A percentile compares a stretch with the other conserved stretches of the same genome.
Evolutionary conservation across 2,888 invertebrate genomes (phyloP).

Genomic region (Philhelius pedissequus): DNA sequence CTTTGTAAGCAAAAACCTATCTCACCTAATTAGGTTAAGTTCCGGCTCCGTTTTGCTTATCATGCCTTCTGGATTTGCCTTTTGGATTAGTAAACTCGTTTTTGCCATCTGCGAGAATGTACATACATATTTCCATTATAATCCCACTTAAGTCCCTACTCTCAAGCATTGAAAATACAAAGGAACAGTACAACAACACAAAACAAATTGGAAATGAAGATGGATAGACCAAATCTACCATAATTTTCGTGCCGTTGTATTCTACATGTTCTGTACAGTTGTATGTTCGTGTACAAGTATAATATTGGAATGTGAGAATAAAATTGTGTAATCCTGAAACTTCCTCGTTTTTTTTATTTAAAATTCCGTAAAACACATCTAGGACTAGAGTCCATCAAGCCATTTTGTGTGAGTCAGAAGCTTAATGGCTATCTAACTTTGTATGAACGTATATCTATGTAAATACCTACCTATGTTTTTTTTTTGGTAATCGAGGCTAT

Average conservation of each 20-base stretch:
- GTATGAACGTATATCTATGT: too few species aligned
- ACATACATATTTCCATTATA: conserved; percentile 8
- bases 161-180: background rate
- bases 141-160: background rate
- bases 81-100: conserved; percentile 28
- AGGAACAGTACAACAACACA: background rate
- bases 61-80: background rate
- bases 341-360: conserved; percentile 75
- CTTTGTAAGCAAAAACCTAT: background rate
- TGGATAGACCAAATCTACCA: conserved; percentile 1
- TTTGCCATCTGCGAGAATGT: too few species aligned
- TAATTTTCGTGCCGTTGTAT: background rate
- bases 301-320: background rate
- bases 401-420: background rate
- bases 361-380: conserved; percentile 75
- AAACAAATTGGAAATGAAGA: conserved; percentile 34
- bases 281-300: too few species aligned
- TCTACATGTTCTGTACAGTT: background rate
- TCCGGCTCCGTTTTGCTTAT: background rate
- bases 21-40: conserved; percentile 26
- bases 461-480: background rate
- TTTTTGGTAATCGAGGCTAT: background rate
- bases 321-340: conserved; percentile 66
- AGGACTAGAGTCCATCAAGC: conserved; percentile 73
- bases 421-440: background rate